These are phyloP conservation scores for Oncorhynchus nerka DNA, from an alignment of 2,113 vertebrate genomes.

Conservation along the genomic window DNA sequence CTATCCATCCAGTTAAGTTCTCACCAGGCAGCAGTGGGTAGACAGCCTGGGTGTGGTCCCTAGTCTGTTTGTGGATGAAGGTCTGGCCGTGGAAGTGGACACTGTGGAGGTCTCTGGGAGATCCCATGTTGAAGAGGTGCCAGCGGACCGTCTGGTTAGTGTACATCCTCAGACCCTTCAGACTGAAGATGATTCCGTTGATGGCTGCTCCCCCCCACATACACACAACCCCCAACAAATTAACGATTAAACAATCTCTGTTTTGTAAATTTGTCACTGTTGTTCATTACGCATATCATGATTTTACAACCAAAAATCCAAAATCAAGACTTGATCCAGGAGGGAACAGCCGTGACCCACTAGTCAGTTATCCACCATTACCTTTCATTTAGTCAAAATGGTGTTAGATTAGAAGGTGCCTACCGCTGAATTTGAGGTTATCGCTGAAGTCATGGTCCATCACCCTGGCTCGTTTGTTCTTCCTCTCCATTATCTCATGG, in stretches of 20 bases:
- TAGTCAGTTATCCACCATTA: no score
- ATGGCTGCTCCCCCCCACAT: conserved; percentile 76
- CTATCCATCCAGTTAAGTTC: background rate
- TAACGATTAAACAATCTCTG: no score
- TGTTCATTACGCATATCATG: no score
- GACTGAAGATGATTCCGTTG: conserved; percentile 84
- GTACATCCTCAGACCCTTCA: conserved; percentile 91
- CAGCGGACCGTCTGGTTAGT: conserved; percentile 80
- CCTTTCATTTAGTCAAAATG: background rate
- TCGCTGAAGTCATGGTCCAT: conserved; percentile 52
- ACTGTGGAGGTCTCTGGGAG: conserved; percentile 84
- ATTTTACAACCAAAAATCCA: no score
- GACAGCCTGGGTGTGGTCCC: conserved; percentile 79
- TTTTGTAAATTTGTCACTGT: no score
- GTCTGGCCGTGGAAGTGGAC: conserved; percentile 94
- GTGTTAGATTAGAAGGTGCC: background rate
- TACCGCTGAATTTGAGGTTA: conserved; percentile 85
- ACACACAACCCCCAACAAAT: no score
- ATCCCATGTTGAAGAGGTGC: conserved; percentile 91
- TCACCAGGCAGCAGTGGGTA: conserved; percentile 87
- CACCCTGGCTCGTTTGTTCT: conserved; percentile 35
- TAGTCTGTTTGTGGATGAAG: conserved; percentile 78
- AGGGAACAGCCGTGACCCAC: no score
- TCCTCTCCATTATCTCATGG: conserved; percentile 59
- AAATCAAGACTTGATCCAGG: no score